Percentiles rank a stretch among this genome's conserved stretches.
These are phyloP conservation scores for Circaetus gallicus DNA, from an alignment of 2,113 vertebrate genomes.

Conservation along the genomic window DNA sequence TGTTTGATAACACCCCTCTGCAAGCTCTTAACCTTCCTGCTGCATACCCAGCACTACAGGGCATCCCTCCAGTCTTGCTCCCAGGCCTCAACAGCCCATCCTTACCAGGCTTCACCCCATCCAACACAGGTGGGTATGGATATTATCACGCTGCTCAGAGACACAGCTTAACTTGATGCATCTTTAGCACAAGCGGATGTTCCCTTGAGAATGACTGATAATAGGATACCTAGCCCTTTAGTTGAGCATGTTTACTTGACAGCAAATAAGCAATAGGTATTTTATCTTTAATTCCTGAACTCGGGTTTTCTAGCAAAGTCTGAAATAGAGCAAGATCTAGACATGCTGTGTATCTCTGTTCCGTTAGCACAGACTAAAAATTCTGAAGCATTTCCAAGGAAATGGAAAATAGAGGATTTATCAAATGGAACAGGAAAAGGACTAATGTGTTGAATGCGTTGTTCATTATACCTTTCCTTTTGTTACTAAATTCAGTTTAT, in stretches of 20 bases:
- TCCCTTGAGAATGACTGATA: not conserved
- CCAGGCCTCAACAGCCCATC: conserved; percentile 96
- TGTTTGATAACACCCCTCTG: conserved; percentile 92
- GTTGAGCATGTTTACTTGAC: not conserved
- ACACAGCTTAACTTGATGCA: not conserved
- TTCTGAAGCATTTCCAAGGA: not conserved
- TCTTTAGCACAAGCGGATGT: not conserved
- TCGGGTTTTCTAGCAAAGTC: not conserved
- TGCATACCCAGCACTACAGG: conserved; percentile 92
- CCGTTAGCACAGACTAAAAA: not conserved
- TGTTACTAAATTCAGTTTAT: not conserved
- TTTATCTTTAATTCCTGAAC: not conserved
- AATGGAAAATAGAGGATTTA: not conserved
- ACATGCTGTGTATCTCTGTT: not conserved
- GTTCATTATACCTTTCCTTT: not conserved
- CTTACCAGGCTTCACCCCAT: conserved; percentile 94
- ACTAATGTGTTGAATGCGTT: not conserved
- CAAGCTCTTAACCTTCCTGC: conserved; percentile 96
- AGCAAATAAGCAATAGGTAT: not conserved
- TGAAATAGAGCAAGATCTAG: not conserved
- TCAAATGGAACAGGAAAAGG: not conserved
- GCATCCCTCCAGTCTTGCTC: conserved; percentile 94
- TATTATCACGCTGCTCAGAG: not conserved
- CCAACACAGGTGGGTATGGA: conserved; percentile 91
- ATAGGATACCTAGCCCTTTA: not conserved